Percentiles rank a stretch among this genome's conserved stretches.
phyloP scores from a whole-genome alignment of 37 sponge, comb jelly and placozoan genomes.

The Halisarca cf. caerulea region DNA sequence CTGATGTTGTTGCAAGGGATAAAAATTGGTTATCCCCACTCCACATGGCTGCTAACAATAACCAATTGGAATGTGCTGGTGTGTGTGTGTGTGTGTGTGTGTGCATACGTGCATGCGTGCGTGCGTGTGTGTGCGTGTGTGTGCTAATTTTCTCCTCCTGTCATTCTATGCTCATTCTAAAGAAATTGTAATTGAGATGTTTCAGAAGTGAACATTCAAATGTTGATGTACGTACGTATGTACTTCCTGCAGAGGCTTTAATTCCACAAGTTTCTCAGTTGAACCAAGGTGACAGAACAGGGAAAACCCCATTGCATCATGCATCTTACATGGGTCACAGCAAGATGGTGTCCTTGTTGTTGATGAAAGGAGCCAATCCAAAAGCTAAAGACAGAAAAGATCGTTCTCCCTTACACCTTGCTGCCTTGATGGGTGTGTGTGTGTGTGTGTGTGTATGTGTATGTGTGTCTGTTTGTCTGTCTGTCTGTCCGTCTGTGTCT shows the following conservation, averaged over 20 bases:
- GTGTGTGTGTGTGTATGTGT: background rate
- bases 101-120: slow-evolving; percentile 32
- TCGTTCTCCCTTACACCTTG: slow-evolving; percentile 78
- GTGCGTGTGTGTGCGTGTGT: slow-evolving; percentile 51
- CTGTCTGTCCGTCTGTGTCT: too few species aligned
- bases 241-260: slow-evolving; percentile 28
- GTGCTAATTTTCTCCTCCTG: slow-evolving; percentile 35
- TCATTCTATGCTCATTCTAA: too few species aligned
- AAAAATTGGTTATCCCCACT: slow-evolving; percentile 92
- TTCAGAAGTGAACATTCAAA: too few species aligned
- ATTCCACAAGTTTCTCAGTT: slow-evolving; percentile 49
- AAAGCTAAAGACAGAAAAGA: slow-evolving; percentile 64
- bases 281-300: slow-evolving; percentile 76
- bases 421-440: slow-evolving; percentile 76
- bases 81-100: slow-evolving; percentile 5
- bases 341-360: slow-evolving; percentile 78
- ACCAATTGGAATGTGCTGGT: slow-evolving; percentile 79
- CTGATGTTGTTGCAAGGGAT: slow-evolving; percentile 85
- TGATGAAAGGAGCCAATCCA: slow-evolving; percentile 78
- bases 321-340: slow-evolving; percentile 77
- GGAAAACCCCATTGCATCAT: slow-evolving; percentile 84
- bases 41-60: slow-evolving; percentile 87
- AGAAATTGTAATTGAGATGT: too few species aligned
- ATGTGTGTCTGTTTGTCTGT: too few species aligned
- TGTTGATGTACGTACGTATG: too few species aligned